Percentiles rank a stretch among this genome's conserved stretches.
Evolutionary conservation across 2,113 vertebrate species (phyloP).

Genomic region (Chelonoidis abingdonii): DNA sequence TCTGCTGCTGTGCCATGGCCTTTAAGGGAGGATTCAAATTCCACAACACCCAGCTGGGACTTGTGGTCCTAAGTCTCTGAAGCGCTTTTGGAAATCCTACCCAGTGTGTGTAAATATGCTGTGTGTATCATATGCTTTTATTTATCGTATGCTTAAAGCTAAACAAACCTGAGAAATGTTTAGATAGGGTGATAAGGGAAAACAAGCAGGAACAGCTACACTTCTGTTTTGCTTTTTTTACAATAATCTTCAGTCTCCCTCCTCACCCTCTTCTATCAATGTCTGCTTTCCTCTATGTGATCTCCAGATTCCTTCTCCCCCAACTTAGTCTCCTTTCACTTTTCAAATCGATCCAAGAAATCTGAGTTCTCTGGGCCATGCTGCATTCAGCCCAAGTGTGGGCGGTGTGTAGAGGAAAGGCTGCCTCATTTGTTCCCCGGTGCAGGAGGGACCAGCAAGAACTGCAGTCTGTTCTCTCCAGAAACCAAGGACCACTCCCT

Average conservation of each 20-base stretch:
- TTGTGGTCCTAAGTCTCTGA: neutral
- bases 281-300: neutral
- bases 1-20: neutral
- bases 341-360: conserved; percentile 17
- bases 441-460: neutral
- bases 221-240: neutral
- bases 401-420: neutral
- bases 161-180: neutral
- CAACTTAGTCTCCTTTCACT: conserved; percentile 13
- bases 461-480: neutral
- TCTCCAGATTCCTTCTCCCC: neutral
- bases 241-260: neutral
- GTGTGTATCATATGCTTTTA: neutral
- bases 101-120: neutral
- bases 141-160: neutral
- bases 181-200: neutral
- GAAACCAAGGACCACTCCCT: conserved; percentile 13
- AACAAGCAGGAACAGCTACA: neutral
- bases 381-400: conserved; percentile 2
- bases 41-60: neutral
- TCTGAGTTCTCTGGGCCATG: neutral
- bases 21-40: neutral
- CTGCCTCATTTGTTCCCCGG: neutral
- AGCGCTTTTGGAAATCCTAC: neutral
- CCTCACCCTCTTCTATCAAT: neutral